phyloP scores from a whole-genome alignment of 2,888 invertebrate species.

The Hemaris fuciformis region DNA sequence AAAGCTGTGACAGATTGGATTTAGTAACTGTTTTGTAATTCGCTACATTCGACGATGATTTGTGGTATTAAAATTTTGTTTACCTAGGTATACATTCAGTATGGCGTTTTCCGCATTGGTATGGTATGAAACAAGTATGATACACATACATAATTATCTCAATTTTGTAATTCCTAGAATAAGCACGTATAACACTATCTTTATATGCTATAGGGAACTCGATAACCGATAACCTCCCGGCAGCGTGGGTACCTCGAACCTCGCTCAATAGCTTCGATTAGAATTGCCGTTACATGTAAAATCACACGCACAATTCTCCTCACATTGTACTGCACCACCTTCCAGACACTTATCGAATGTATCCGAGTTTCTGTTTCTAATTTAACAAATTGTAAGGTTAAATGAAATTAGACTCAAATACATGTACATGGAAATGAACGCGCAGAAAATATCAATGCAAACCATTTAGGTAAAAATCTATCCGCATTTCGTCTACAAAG shows the following conservation, averaged over 20 bases:
- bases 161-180: slow-evolving; percentile 35
- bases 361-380: slow-evolving; percentile 36
- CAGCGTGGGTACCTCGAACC: slow-evolving; percentile 56
- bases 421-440: background rate
- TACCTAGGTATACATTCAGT: background rate
- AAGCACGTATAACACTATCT: slow-evolving; percentile 32
- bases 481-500: slow-evolving; percentile 54
- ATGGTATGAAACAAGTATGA: background rate
- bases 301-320: slow-evolving; percentile 65
- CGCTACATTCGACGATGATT: background rate
- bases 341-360: slow-evolving; percentile 33
- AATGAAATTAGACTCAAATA: slow-evolving; percentile 1
- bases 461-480: slow-evolving; percentile 36
- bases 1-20: slow-evolving; percentile 22
- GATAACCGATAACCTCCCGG: slow-evolving; percentile 71
- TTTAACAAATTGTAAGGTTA: slow-evolving; percentile 20
- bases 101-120: background rate
- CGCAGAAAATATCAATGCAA: slow-evolving; percentile 14
- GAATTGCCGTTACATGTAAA: slow-evolving; percentile 71
- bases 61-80: background rate
- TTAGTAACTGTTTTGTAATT: background rate
- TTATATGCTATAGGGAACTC: slow-evolving; percentile 50
- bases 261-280: slow-evolving; percentile 63
- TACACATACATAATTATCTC: background rate
- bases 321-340: slow-evolving; percentile 29